Conservation (phyloP, 2,888 invertebrate species). For the Melanotus villosus region DNA sequence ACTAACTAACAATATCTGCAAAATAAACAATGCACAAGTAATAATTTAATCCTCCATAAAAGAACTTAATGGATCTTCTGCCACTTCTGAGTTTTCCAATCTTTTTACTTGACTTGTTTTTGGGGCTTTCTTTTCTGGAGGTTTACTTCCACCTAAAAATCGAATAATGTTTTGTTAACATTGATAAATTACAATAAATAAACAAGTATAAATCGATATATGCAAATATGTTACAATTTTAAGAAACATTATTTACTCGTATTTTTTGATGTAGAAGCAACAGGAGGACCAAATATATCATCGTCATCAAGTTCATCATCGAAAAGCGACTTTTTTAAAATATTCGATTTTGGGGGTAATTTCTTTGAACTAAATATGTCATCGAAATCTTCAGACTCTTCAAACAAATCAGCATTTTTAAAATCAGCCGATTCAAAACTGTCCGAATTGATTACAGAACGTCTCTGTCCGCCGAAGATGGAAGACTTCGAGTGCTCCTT, state of each 20-base stretch:
- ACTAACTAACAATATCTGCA: too few species aligned
- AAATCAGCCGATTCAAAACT: slow-evolving; percentile 1
- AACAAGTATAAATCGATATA: background rate
- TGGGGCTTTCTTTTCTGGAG: slow-evolving; percentile 51
- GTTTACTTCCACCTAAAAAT: slow-evolving; percentile 7
- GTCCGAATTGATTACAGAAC: slow-evolving; percentile 5
- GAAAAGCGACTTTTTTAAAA: slow-evolving; percentile 55
- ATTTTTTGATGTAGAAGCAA: slow-evolving; percentile 13
- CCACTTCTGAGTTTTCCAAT: slow-evolving; percentile 58
- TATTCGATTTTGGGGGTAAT: slow-evolving; percentile 44
- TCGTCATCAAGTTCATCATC: slow-evolving; percentile 60
- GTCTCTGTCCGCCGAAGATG: background rate
- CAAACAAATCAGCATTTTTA: slow-evolving; percentile 37
- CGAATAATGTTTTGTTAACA: too few species aligned
- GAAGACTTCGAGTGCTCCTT: background rate
- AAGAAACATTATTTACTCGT: slow-evolving; percentile 21
- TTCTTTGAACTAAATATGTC: slow-evolving; percentile 52
- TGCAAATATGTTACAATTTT: background rate
- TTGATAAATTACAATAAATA: background rate
- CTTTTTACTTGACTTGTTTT: slow-evolving; percentile 56
- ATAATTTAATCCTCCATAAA: slow-evolving; percentile 28
- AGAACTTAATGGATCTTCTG: slow-evolving; percentile 59
- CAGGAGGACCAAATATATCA: slow-evolving; percentile 56
- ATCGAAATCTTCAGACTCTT: slow-evolving; percentile 55
- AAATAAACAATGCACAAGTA: too few species aligned